Evolutionary conservation across 2,888 invertebrate species (phyloP).

Genomic region (Amphipyra tragopoginis): DNA sequence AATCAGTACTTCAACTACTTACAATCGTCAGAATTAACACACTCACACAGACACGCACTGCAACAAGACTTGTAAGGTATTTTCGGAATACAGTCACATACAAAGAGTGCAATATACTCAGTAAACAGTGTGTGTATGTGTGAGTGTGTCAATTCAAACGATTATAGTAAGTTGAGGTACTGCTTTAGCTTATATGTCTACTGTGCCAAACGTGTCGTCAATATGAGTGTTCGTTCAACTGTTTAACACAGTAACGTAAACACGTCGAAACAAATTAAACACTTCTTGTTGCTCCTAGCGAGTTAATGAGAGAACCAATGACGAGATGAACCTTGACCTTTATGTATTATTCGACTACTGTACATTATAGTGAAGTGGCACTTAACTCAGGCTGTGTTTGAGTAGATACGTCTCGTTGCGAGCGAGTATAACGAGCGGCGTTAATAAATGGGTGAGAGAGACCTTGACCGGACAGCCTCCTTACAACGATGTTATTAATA

Average conservation of each 20-base stretch:
- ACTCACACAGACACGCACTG: no score
- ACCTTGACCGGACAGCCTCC: neutral
- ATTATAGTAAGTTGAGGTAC: no score
- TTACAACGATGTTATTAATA: neutral
- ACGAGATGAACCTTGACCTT: slow-evolving; percentile 32
- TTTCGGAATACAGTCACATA: no score
- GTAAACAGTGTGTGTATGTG: no score
- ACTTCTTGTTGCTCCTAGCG: slow-evolving; percentile 20
- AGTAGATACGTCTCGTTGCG: slow-evolving; percentile 2
- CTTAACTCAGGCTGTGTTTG: slow-evolving; percentile 14
- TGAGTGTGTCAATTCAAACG: no score
- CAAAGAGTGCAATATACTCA: no score
- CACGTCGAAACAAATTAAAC: slow-evolving; percentile 9
- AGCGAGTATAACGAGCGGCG: neutral
- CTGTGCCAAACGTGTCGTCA: no score
- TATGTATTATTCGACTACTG: slow-evolving; percentile 11
- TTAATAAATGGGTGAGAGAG: slow-evolving; percentile 1
- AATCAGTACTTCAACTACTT: no score
- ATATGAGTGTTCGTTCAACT: neutral
- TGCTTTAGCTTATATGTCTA: no score
- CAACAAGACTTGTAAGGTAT: no score
- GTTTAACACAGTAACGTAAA: slow-evolving; percentile 10
- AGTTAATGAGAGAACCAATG: slow-evolving; percentile 24
- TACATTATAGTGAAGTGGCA: slow-evolving; percentile 16
- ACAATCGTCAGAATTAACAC: no score